A percentile compares a stretch with the other conserved stretches of the same genome.
These are phyloP conservation scores for Pseudoips prasinana DNA, from an alignment of 2,888 invertebrate genomes.

Conservation along the genomic window DNA sequence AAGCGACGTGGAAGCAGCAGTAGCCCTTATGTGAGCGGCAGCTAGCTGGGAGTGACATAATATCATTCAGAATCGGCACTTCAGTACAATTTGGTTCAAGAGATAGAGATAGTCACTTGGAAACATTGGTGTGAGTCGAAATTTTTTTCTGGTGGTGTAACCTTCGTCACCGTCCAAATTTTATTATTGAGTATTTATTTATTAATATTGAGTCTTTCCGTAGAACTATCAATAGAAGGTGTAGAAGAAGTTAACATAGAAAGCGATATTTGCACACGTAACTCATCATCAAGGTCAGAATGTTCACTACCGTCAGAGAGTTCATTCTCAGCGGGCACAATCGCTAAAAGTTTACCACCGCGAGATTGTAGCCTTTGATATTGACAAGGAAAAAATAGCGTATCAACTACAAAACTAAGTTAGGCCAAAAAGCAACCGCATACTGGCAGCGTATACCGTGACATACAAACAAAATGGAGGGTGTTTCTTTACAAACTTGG, in stretches of 20 bases:
- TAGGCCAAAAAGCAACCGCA: neutral
- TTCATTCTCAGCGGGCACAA: constrained; percentile 7
- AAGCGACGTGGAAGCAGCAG: too few relatives aligned
- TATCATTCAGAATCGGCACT: too few relatives aligned
- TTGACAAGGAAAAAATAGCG: neutral
- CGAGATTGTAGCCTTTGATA: neutral
- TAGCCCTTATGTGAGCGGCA: too few relatives aligned
- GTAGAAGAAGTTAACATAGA: too few relatives aligned
- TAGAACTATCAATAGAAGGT: too few relatives aligned
- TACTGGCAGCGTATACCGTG: constrained; percentile 12
- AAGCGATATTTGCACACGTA: neutral
- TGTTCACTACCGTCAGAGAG: constrained; percentile 1
- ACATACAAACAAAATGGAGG: constrained; percentile 5
- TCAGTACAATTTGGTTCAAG: too few relatives aligned
- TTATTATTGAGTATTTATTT: too few relatives aligned
- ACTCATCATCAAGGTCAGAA: constrained; percentile 1
- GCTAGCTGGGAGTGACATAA: too few relatives aligned
- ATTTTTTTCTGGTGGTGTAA: neutral
- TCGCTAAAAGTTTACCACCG: constrained; percentile 4
- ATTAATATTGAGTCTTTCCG: too few relatives aligned
- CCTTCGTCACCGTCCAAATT: constrained; percentile 3
- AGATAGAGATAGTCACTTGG: constrained; percentile 5
- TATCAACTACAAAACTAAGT: too few relatives aligned
- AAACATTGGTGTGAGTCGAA: constrained; percentile 5
- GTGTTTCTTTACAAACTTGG: constrained; percentile 6